A percentile compares a stretch with the other conserved stretches of the same genome.
Evolutionary conservation across 1,140 invertebrate species (phyloP).

Genomic region (Oncopodura yosiiana): DNA sequence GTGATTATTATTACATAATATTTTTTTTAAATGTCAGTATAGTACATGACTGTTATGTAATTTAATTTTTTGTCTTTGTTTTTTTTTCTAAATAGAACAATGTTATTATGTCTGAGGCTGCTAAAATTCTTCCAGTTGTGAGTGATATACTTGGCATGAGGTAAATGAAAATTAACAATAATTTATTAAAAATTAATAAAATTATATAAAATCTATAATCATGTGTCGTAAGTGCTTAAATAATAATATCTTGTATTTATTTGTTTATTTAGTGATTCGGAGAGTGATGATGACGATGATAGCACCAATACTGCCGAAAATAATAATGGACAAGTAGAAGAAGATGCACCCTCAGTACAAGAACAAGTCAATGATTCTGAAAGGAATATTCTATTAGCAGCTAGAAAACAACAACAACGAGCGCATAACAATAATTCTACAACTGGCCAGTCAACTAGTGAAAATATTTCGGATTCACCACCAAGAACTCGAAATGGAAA

Average conservation of each 20-base stretch:
- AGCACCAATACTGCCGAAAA: conserved; percentile 18
- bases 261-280: conserved; percentile 13
- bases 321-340: conserved; percentile 8
- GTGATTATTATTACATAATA: too few relatives aligned
- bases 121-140: conserved; percentile 25
- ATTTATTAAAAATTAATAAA: background rate
- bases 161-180: conserved; percentile 11
- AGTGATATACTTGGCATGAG: conserved; percentile 33
- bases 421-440: conserved; percentile 2
- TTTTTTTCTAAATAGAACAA: conserved; percentile 16
- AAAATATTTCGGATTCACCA: too few relatives aligned
- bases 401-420: background rate
- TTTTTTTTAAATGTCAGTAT: too few relatives aligned
- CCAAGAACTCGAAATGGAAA: too few relatives aligned
- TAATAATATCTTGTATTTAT: too few relatives aligned
- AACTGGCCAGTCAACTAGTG: conserved; percentile 5
- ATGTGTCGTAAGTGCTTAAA: too few relatives aligned
- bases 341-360: conserved; percentile 1
- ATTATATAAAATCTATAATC: background rate
- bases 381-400: background rate
- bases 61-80: too few relatives aligned
- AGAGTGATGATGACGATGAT: conserved; percentile 17
- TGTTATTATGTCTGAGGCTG: conserved; percentile 25
- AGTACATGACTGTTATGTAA: too few relatives aligned
- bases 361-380: background rate